Percentiles rank a stretch among this genome's conserved stretches.
These are phyloP conservation scores for Clarias fuscus DNA, from an alignment of 2,797 vertebrate genomes.

Conservation along the genomic window DNA sequence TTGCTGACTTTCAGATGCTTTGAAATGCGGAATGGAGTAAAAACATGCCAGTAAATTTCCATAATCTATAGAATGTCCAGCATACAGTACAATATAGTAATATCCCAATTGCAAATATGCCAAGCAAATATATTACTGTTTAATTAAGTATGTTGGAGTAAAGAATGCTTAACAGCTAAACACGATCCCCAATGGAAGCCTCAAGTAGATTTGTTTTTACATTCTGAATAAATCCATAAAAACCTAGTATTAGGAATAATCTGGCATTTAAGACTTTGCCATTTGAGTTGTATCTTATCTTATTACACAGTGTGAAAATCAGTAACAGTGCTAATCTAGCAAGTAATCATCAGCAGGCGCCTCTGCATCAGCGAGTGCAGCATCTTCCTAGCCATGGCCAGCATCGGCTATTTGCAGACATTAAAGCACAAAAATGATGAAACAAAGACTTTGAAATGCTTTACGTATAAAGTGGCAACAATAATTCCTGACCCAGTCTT, in stretches of 20 bases:
- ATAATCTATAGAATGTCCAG: background rate
- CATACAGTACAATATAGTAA: background rate
- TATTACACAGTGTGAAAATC: conserved; percentile 3
- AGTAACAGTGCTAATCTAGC: background rate
- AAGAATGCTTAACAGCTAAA: background rate
- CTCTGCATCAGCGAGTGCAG: conserved; percentile 58
- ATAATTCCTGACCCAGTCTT: background rate
- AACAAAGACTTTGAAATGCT: conserved; percentile 18
- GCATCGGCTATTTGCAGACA: conserved; percentile 26
- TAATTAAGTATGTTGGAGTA: background rate
- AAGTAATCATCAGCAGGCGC: conserved; percentile 65
- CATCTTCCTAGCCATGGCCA: conserved; percentile 39
- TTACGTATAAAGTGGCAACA: background rate
- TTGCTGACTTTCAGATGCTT: background rate
- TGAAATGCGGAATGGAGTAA: background rate
- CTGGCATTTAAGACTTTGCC: background rate
- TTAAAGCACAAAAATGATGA: conserved; percentile 24
- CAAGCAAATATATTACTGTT: background rate
- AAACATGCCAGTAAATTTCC: background rate
- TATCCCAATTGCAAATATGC: background rate
- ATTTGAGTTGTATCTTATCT: background rate
- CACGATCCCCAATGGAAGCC: background rate
- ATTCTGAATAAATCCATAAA: background rate
- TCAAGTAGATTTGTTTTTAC: background rate
- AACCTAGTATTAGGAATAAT: background rate